Percentiles rank a stretch among this genome's conserved stretches.
These are phyloP conservation scores for Plecotus auritus DNA, from an alignment of 2,113 vertebrate genomes.

Conservation along the genomic window DNA sequence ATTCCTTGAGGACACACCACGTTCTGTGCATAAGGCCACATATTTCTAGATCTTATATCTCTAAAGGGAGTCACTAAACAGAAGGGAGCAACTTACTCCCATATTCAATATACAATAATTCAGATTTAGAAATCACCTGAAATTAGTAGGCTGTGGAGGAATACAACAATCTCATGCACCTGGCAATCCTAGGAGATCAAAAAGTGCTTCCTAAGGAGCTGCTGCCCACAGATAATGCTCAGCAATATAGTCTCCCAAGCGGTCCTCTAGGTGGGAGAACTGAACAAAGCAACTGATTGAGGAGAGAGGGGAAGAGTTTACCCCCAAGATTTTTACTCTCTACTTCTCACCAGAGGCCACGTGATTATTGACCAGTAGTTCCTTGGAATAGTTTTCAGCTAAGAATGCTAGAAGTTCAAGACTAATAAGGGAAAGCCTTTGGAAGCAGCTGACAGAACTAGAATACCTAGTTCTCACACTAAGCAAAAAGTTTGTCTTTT, in stretches of 20 bases:
- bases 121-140: background rate
- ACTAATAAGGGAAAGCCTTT: background rate
- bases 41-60: background rate
- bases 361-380: background rate
- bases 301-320: background rate
- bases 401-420: background rate
- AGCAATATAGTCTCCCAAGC: background rate
- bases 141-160: background rate
- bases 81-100: background rate
- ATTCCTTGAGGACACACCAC: background rate
- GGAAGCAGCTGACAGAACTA: background rate
- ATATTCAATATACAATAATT: background rate
- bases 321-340: background rate
- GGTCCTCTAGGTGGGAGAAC: background rate
- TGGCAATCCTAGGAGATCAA: background rate
- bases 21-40: background rate
- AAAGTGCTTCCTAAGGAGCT: background rate
- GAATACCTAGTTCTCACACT: background rate
- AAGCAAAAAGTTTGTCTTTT: background rate
- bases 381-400: background rate
- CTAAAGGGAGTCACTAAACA: background rate
- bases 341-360: background rate
- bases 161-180: background rate
- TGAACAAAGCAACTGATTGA: background rate
- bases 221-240: background rate